phyloP scores from a whole-genome alignment of 2,113 vertebrate genomes.

The Mastomys coucha region DNA sequence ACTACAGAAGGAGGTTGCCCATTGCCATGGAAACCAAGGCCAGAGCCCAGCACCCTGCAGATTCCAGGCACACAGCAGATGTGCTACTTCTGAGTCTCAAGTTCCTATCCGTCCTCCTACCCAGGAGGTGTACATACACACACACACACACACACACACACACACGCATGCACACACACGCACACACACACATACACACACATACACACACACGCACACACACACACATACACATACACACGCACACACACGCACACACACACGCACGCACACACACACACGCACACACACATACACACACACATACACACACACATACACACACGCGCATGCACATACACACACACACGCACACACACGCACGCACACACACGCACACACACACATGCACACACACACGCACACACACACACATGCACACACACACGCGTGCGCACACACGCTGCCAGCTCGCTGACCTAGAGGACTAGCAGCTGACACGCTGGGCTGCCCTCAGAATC shows the following conservation, averaged over 20 bases:
- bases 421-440: accelerated
- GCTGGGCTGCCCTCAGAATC: neutral
- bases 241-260: neutral
- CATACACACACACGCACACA: neutral
- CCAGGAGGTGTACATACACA: neutral
- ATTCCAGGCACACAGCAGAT: slow-evolving; percentile 15
- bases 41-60: slow-evolving; percentile 72
- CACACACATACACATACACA: accelerated
- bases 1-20: slow-evolving; percentile 75
- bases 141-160: neutral
- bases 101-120: neutral
- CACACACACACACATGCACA: neutral
- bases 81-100: slow-evolving; percentile 45
- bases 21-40: slow-evolving; percentile 84
- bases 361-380: neutral
- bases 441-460: neutral
- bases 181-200: neutral
- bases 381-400: neutral
- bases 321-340: accelerated
- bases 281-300: neutral
- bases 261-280: neutral
- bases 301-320: neutral
- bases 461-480: neutral
- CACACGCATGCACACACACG: too few species aligned
- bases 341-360: neutral